Evolutionary conservation across 2,888 invertebrate species (phyloP).

Genomic region (Nasonovia ribisnigri): DNA sequence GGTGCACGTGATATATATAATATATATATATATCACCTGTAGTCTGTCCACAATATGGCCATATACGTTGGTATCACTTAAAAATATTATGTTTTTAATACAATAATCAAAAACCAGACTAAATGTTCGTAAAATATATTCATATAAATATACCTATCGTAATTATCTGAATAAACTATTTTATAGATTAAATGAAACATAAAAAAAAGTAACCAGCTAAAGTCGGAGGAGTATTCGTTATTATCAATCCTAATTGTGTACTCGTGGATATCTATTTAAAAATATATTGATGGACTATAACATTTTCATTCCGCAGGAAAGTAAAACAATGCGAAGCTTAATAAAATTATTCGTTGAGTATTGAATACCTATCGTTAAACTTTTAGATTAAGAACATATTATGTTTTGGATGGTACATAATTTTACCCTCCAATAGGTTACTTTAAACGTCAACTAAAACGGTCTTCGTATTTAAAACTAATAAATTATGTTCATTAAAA

Average conservation of each 20-base stretch:
- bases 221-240: background rate
- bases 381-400: background rate
- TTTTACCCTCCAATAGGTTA: background rate
- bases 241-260: background rate
- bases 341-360: background rate
- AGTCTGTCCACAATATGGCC: background rate
- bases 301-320: background rate
- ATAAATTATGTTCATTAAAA: background rate
- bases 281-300: background rate
- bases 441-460: background rate
- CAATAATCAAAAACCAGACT: background rate
- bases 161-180: background rate
- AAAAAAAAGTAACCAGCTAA: background rate
- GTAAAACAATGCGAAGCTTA: background rate
- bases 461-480: background rate
- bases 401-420: background rate
- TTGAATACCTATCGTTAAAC: background rate
- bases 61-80: background rate
- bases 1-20: background rate
- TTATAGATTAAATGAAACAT: background rate
- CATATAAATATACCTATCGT: background rate
- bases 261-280: background rate
- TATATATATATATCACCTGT: background rate
- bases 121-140: background rate
- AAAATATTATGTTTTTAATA: background rate